These are phyloP conservation scores for Aplocera efformata DNA, from an alignment of 2,888 invertebrate species.

Conservation along the genomic window DNA sequence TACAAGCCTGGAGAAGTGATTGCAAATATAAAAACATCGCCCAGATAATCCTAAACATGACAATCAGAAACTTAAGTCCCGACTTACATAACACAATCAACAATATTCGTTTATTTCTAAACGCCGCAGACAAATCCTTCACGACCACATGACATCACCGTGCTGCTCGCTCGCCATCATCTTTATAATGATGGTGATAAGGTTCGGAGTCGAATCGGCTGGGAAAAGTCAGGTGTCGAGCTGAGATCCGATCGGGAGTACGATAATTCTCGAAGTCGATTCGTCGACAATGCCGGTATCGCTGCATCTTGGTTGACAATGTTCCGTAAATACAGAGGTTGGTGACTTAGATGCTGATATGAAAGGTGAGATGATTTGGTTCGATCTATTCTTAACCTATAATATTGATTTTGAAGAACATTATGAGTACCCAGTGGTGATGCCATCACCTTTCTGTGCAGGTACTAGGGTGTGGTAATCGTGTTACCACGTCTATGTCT, in stretches of 20 bases:
- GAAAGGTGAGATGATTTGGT: constrained; percentile 45
- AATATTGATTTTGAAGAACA: constrained; percentile 14
- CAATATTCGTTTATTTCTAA: constrained; percentile 69
- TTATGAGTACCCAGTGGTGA: not conserved
- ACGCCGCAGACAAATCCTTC: constrained; percentile 70
- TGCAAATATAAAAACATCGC: constrained; percentile 15
- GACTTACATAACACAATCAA: constrained; percentile 72
- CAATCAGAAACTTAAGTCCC: constrained; percentile 57
- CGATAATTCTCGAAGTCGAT: constrained; percentile 65
- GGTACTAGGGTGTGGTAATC: too few relatives aligned
- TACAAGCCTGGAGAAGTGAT: not conserved
- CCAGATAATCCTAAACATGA: constrained; percentile 37
- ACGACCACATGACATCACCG: constrained; percentile 57
- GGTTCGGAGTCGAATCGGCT: constrained; percentile 24
- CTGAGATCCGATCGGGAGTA: constrained; percentile 73
- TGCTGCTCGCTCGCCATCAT: constrained; percentile 6
- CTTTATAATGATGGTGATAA: constrained; percentile 25
- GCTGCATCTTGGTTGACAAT: constrained; percentile 54
- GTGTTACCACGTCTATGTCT: too few relatives aligned
- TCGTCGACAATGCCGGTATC: constrained; percentile 67
- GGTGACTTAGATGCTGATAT: constrained; percentile 39
- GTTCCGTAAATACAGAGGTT: constrained; percentile 63
- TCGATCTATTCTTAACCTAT: constrained; percentile 40
- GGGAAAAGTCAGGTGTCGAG: constrained; percentile 33
- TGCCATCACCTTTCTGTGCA: too few relatives aligned